Conservation (phyloP, 2,797 vertebrate genomes). For the Holocentrus rufus region DNA sequence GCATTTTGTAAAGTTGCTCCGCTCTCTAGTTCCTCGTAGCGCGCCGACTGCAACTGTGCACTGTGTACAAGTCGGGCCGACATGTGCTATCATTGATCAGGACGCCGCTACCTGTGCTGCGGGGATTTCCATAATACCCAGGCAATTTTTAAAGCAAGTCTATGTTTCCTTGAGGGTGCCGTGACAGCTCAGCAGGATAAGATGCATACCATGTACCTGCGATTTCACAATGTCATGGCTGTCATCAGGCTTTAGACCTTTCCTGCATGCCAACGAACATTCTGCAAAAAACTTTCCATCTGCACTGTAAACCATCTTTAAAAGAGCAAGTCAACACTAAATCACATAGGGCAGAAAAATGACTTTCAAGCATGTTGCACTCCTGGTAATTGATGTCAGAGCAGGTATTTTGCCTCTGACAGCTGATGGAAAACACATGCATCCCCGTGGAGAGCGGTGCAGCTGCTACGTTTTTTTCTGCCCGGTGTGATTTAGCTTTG, state of each 20-base stretch:
- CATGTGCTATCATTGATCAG: background rate
- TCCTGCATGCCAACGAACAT: background rate
- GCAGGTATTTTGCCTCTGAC: too few relatives aligned
- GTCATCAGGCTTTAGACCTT: background rate
- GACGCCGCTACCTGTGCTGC: background rate
- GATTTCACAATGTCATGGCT: background rate
- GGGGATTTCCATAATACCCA: background rate
- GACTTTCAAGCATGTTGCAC: too few relatives aligned
- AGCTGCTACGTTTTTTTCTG: too few relatives aligned
- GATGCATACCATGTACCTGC: background rate
- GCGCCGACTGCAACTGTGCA: background rate
- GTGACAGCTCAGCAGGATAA: background rate
- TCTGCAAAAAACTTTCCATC: slow-evolving; percentile 3
- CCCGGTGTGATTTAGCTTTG: too few relatives aligned
- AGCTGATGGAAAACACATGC: too few relatives aligned
- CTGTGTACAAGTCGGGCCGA: background rate
- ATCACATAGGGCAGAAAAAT: too few relatives aligned
- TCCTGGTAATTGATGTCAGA: too few relatives aligned
- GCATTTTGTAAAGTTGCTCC: background rate
- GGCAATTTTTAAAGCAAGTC: background rate
- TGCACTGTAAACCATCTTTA: background rate
- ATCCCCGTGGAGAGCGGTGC: too few relatives aligned
- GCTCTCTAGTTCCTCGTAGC: background rate
- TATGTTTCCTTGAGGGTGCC: background rate
- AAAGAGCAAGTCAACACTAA: too few relatives aligned